Evolutionary conservation across 2,113 vertebrate species (phyloP).

Genomic region (Numida meleagris): DNA sequence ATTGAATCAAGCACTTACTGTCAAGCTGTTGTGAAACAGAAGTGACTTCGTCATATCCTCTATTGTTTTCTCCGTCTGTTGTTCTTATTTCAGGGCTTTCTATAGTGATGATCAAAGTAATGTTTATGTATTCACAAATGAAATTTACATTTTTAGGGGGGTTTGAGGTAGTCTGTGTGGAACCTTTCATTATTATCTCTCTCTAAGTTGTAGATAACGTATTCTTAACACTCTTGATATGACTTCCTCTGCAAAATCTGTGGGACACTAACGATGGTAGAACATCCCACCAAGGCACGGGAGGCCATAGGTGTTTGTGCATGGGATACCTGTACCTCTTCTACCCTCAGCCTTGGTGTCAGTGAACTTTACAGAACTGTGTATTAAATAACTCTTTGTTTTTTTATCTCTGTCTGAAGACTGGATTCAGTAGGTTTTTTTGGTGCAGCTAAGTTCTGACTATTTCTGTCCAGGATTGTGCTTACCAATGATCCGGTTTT

Average conservation of each 20-base stretch:
- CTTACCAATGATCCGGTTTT: constrained; percentile 7
- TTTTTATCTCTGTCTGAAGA: neutral
- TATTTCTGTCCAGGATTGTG: neutral
- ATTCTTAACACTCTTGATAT: neutral
- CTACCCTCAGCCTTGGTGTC: neutral
- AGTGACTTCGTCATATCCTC: neutral
- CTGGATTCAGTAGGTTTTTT: neutral
- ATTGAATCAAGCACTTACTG: constrained; percentile 39
- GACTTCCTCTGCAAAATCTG: neutral
- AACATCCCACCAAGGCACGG: neutral
- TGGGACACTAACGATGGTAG: neutral
- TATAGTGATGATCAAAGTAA: neutral
- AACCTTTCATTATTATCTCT: neutral
- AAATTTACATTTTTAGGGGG: neutral
- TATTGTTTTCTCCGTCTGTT: neutral
- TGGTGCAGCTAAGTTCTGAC: neutral
- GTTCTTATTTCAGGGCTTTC: neutral
- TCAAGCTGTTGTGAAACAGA: constrained; percentile 13
- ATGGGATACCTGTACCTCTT: neutral
- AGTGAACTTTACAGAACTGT: neutral
- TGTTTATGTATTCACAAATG: neutral
- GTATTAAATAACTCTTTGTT: neutral
- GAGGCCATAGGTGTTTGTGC: neutral
- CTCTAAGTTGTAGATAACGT: neutral
- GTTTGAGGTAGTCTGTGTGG: neutral